A percentile compares a stretch with the other conserved stretches of the same genome.
Conservation (phyloP, 2,888 invertebrate species). For the Callinectes sapidus region DNA sequence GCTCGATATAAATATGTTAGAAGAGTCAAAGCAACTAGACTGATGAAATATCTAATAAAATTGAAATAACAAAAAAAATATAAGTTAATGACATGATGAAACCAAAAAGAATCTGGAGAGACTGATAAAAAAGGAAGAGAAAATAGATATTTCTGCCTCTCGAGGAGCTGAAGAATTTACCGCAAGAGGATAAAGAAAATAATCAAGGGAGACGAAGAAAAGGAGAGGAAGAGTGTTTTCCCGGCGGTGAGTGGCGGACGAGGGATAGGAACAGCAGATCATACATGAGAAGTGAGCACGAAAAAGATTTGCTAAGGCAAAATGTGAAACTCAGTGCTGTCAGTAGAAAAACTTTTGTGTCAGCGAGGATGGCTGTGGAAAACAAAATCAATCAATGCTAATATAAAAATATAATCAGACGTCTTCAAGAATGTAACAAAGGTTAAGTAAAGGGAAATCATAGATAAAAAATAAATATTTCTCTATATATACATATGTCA, state of each 20-base stretch:
- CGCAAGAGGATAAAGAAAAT: background rate
- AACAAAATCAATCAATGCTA: background rate
- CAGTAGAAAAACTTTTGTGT: background rate
- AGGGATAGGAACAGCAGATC: background rate
- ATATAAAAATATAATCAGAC: background rate
- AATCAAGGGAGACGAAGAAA: background rate
- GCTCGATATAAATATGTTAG: background rate
- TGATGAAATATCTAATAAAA: background rate
- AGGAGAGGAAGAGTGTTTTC: conserved; percentile 29
- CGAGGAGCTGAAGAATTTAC: background rate
- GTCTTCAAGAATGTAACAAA: background rate
- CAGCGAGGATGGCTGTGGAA: background rate
- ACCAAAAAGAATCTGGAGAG: background rate
- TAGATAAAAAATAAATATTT: background rate
- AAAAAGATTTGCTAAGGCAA: background rate
- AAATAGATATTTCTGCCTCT: background rate
- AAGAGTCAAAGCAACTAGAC: background rate
- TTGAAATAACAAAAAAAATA: background rate
- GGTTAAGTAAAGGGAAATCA: background rate
- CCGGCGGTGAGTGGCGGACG: background rate
- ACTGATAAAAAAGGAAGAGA: background rate
- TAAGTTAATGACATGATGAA: background rate
- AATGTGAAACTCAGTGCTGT: background rate
- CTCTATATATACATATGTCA: background rate
- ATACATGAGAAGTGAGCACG: background rate